These are phyloP conservation scores for Osmerus eperlanus DNA, from an alignment of 2,113 vertebrate species.

Conservation along the genomic window DNA sequence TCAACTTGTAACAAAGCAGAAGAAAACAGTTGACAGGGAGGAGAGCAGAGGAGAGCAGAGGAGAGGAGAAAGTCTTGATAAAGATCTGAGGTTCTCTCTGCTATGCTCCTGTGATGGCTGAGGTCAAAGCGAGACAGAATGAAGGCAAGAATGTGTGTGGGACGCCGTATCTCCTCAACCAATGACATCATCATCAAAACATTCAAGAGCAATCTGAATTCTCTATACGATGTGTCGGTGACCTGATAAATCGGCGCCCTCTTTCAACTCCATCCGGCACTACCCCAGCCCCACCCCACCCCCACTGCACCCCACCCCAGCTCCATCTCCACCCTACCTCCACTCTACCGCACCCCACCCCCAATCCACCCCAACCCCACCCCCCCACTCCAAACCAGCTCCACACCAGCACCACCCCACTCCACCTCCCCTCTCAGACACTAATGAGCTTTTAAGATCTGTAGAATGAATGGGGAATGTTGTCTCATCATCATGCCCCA, in stretches of 20 bases:
- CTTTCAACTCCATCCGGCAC: neutral
- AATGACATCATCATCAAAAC: neutral
- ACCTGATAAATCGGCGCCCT: neutral
- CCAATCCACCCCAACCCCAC: too few relatives aligned
- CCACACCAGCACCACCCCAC: too few relatives aligned
- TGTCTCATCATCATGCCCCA: too few relatives aligned
- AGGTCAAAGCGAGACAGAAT: neutral
- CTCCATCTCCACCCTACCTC: too few relatives aligned
- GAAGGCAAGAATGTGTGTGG: neutral
- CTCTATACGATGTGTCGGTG: neutral
- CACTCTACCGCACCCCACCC: too few relatives aligned
- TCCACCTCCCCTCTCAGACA: too few relatives aligned
- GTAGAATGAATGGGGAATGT: too few relatives aligned
- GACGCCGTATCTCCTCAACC: neutral
- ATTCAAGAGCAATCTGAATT: neutral
- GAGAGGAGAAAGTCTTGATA: slow-evolving; percentile 21
- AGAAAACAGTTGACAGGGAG: too few relatives aligned
- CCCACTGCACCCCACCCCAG: too few relatives aligned
- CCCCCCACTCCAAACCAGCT: too few relatives aligned
- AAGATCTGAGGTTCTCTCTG: slow-evolving; percentile 31
- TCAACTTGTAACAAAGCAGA: neutral
- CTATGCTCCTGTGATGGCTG: slow-evolving; percentile 17
- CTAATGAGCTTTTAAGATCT: too few relatives aligned
- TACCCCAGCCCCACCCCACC: neutral
- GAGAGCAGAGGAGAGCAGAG: neutral